Evolutionary conservation across 2,888 invertebrate species (phyloP), one percentile per base, ranked within the genome.

Genomic region (Rapana venosa): DNA sequence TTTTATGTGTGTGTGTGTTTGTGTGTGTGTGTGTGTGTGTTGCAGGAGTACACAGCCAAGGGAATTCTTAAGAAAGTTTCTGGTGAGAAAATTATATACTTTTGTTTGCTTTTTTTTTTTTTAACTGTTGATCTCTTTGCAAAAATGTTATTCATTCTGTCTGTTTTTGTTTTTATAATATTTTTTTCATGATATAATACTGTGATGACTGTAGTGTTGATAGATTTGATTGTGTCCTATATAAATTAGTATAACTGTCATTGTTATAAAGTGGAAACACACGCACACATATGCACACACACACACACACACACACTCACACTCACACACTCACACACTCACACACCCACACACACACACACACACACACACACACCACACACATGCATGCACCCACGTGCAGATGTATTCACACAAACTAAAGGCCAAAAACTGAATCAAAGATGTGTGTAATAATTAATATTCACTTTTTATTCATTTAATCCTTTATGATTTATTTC

Each of bases 51-150:
- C 98, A 92, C 98, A 98, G 96, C 98, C 98, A 2, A 96, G 97
- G 11, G 98, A 98, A 96, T 98, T 97, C 94, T 97, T 98, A 93
- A 97, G 97, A 93, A 97, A 98, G 95, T 97, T 97, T 95, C 96
- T 98, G 93, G 95, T 95, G 93, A 93, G 94, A 61, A 61, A 20
- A 61, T 61, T 74, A 1, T 26, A n/a, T 26, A 74, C 13, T 11
- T 74, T n/a, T 74, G 26, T 74, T 8, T 74, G 26, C 22, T 61
- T 61, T 22, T 61, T 58, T 58, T 58, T 58, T 58, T 13, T 61
- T 22, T 22, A 13, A 61, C 61, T 61, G 61, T 20, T 61, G 61
- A 61, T 61, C 20, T 61, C 1, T 47, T 2, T 47, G 2, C 8
- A 47, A 47, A 47, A 47, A 47, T 47, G 47, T 47, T 47, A 5